Base-by-base conservation (phyloP, 1,140 invertebrate genomes). In the Helicoverpa zea region DNA sequence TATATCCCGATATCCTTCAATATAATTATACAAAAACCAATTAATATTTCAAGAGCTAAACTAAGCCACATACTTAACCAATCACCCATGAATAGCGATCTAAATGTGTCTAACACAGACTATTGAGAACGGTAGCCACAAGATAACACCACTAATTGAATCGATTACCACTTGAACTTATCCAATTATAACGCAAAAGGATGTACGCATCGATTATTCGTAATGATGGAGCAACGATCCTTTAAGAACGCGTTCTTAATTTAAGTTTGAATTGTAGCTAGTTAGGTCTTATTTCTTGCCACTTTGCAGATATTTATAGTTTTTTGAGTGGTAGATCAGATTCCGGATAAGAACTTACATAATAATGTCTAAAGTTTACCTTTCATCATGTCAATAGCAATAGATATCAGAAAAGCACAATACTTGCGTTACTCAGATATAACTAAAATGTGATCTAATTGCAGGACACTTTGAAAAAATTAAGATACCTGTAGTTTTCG, bases 151-250 rank as follows among this genome's bases (percentile, higher is more conserved):
- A 72, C 68, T 72, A 72, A 72, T 72, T 72, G 18, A 72, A 54
- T 72, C 68, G 68, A 72, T 72, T 72, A 72, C 68, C 23, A 72
- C 49, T 54, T 72, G 68, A 72, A 72, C 49, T 30, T 51, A 72
- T 72, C 49, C 35, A 72, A 72, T 72, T 72, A 52, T 68, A 68
- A 4, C 68, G 47, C 14, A 10, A 29, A n/a, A 72, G 47, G 68
- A 52, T 52, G 68, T 52, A 51, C 30, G 47, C 43, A 52, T 54
- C 35, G 14, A 72, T 52, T 54, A 52, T 72, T 54, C 11, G 43
- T 29, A 13, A 68, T 68, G 18, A 54, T n/a, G 49, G 13, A n/a
- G 23, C 49, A 54, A 30, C 5, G 3, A 52, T 72, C 16, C 18
- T 30, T 72, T 51, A 1, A 12, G 30, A 64, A 35, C 30, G 29